phyloP scores from a whole-genome alignment of 1,140 invertebrate genomes.

The Pinna nobilis region DNA sequence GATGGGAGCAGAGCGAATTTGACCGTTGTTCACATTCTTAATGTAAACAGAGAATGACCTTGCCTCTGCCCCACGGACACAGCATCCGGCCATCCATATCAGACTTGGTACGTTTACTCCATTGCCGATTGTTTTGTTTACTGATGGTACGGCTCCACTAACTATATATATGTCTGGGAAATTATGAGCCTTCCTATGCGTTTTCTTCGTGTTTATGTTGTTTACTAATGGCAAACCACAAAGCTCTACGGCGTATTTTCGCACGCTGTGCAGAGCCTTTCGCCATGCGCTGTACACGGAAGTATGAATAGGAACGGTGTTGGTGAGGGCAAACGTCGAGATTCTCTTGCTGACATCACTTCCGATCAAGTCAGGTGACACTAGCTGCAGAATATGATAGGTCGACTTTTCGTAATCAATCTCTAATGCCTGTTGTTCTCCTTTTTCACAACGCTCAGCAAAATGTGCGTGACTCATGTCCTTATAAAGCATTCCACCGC shows the following conservation, averaged over 20 bases:
- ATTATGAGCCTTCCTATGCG: conserved; percentile 15
- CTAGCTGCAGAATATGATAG: conserved; percentile 51
- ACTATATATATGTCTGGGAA: conserved; percentile 47
- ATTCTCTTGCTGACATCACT: conserved; percentile 43
- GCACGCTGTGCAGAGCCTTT: conserved; percentile 35
- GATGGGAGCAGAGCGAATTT: conserved; percentile 52
- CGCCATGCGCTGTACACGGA: conserved; percentile 55
- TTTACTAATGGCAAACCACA: conserved; percentile 48
- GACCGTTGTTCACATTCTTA: conserved; percentile 44
- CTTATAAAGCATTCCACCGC: too few species aligned
- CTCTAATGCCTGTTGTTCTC: conserved; percentile 45
- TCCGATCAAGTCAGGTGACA: conserved; percentile 52
- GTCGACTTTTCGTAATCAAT: conserved; percentile 44
- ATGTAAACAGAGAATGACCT: conserved; percentile 54
- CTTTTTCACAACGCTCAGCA: conserved; percentile 33
- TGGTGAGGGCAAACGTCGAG: conserved; percentile 58
- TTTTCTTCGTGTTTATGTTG: conserved; percentile 13
- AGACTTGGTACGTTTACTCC: conserved; percentile 60
- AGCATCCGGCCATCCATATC: conserved; percentile 63
- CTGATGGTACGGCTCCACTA: conserved; percentile 48
- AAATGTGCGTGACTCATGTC: too few species aligned
- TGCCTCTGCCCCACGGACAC: conserved; percentile 47
- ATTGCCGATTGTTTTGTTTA: conserved; percentile 50
- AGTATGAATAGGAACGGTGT: conserved; percentile 55
- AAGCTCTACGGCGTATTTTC: conserved; percentile 50